A percentile compares a stretch with the other conserved stretches of the same genome.
These are phyloP conservation scores for Trachymyrmex septentrionalis DNA, from an alignment of 1,140 invertebrate genomes.

Conservation along the genomic window DNA sequence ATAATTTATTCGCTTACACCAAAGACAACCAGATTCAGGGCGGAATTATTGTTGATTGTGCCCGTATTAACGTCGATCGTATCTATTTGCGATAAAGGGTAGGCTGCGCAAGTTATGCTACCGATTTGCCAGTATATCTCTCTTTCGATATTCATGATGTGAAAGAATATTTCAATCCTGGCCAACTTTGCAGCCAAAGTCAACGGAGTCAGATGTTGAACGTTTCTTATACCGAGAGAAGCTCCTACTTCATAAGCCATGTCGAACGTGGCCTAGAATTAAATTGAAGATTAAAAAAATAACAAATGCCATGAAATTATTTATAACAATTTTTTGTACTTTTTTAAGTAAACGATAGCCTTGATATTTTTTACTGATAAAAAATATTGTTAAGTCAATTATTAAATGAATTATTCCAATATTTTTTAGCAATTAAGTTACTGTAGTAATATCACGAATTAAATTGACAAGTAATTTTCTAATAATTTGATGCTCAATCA, in stretches of 20 bases:
- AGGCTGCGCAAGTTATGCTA: conserved; percentile 98
- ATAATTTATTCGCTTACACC: conserved; percentile 90
- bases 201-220: conserved; percentile 95
- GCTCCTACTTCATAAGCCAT: conserved; percentile 97
- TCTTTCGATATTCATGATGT: conserved; percentile 97
- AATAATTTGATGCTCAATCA: too few relatives aligned
- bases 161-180: conserved; percentile 97
- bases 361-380: background rate
- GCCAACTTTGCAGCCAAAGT: conserved; percentile 98
- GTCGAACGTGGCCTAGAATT: conserved; percentile 94
- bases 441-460: too few relatives aligned
- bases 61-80: conserved; percentile 97
- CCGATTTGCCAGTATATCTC: conserved; percentile 99
- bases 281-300: background rate
- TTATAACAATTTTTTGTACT: background rate
- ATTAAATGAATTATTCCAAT: background rate
- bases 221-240: conserved; percentile 94
- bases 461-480: too few relatives aligned
- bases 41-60: conserved; percentile 96
- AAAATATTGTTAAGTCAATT: background rate
- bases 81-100: conserved; percentile 98
- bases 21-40: conserved; percentile 99
- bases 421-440: background rate
- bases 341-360: background rate
- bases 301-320: background rate